A percentile compares a stretch with the other conserved stretches of the same genome.
These are phyloP conservation scores for Arbacia lixula DNA, from an alignment of 53 echinoderm and acorn worm genomes.

Conservation along the genomic window DNA sequence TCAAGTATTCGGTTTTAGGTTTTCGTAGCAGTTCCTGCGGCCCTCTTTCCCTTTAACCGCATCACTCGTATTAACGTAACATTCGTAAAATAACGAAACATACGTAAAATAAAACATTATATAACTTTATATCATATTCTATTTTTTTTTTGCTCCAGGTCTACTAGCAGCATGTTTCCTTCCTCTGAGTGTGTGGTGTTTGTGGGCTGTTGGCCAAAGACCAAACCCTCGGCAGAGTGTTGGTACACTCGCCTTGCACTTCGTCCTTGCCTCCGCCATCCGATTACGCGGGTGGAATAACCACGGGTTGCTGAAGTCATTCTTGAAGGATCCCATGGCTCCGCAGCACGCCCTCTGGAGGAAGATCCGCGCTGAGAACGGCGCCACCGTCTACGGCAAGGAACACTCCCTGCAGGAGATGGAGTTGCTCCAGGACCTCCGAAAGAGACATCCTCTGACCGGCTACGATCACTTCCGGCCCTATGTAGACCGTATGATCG, in stretches of 20 bases:
- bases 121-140: too few species aligned
- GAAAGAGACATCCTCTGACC: slow-evolving; percentile 65
- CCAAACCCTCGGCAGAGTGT: slow-evolving; percentile 8
- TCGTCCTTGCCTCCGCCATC: background rate
- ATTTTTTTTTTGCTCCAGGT: too few species aligned
- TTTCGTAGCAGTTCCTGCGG: too few species aligned
- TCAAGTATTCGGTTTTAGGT: too few species aligned
- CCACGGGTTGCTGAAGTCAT: background rate
- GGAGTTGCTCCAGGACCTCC: slow-evolving; percentile 58
- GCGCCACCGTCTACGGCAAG: slow-evolving; percentile 67
- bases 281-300: background rate
- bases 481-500: slow-evolving; percentile 67
- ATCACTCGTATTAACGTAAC: too few species aligned
- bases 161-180: too few species aligned
- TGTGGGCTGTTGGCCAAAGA: slow-evolving; percentile 7
- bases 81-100: too few species aligned
- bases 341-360: slow-evolving; percentile 56
- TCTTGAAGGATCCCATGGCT: slow-evolving; percentile 55
- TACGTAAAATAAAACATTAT: too few species aligned
- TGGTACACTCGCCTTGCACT: background rate
- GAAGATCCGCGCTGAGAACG: slow-evolving; percentile 53
- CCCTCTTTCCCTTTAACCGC: too few species aligned
- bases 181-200: too few species aligned
- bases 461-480: slow-evolving; percentile 64
- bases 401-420: slow-evolving; percentile 58